Base-by-base conservation (phyloP, 2,888 invertebrate species). In the Thymelicus acteon region DNA sequence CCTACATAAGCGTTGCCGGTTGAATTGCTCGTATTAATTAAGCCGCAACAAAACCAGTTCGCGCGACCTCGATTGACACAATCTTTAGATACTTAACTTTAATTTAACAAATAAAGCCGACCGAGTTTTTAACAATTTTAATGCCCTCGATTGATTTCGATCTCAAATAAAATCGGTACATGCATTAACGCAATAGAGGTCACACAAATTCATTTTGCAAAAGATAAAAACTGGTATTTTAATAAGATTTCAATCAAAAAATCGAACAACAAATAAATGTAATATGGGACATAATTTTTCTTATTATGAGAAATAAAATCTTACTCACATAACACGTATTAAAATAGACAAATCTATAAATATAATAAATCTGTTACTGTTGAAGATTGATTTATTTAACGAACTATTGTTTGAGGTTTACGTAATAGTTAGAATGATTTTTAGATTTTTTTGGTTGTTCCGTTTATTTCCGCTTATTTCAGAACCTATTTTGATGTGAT, bases 11-110 rank as follows among this genome's bases (percentile, higher is more conserved):
- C 2, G 13, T 60, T 24, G 60, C 60, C 61, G 44, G 54, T 54
- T 48, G 40, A 49, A 70, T 54, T 54, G 70, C 15, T 52, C 49
- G 70, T 58, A 60, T 70, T 70, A 64, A 70, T 70, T 70, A 68
- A 62, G 47, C 60, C 40, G 24, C 64, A 60, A 49, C 47, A 49
- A 60, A 70, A 70, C 70, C 64, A 40, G 70, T 71, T 71, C 10
- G 15, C 12, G 52, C 52, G 70, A 71, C 70, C 65, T 71, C 70
- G 65, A 65, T 71, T 71, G 65, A 71, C 65, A 71, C 70, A 71
- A 71, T 67, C 70, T 71, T 71, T 60, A 67, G 70, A 70, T 71
- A 71, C 70, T 65, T 60, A 70, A 70, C 64, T 64, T 69, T 47
- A 70, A 70, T 60, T 70, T 70, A 70, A 70, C 64, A 65, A 60